These are phyloP conservation scores for Salvator merianae DNA, from an alignment of 2,113 vertebrate genomes.

Conservation along the genomic window DNA sequence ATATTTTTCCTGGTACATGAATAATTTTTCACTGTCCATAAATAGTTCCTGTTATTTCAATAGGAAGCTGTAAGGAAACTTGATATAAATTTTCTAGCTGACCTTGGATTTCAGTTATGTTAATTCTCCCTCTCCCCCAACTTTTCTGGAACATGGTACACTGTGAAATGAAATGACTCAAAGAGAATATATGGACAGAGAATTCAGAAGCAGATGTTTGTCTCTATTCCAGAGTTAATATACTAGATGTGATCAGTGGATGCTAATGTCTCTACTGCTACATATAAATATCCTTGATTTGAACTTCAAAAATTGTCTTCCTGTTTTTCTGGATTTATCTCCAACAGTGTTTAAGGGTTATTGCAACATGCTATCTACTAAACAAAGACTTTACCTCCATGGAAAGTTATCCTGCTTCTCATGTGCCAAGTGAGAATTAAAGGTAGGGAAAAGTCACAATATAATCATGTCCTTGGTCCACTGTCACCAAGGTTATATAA, in stretches of 20 bases:
- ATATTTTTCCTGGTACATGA: too few species aligned
- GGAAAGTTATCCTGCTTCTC: background rate
- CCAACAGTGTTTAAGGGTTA: background rate
- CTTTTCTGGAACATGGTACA: background rate
- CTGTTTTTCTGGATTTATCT: slow-evolving; percentile 16
- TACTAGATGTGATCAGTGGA: background rate
- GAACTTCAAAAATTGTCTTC: background rate
- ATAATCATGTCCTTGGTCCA: background rate
- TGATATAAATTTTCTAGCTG: background rate
- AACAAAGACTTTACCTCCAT: background rate
- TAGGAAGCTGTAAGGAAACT: background rate
- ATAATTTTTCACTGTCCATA: too few species aligned
- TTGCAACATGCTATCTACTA: background rate
- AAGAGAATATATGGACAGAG: background rate
- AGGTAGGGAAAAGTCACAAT: background rate
- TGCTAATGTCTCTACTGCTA: background rate
- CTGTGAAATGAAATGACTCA: background rate
- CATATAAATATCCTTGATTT: background rate
- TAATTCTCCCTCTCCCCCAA: too few species aligned
- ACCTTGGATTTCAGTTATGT: background rate
- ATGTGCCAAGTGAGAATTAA: background rate
- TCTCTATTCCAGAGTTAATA: background rate
- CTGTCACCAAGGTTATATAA: background rate
- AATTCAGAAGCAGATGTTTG: background rate
- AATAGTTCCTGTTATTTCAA: background rate